phyloP scores from a whole-genome alignment of 2,888 invertebrate species.

The Camponotus fellah region DNA sequence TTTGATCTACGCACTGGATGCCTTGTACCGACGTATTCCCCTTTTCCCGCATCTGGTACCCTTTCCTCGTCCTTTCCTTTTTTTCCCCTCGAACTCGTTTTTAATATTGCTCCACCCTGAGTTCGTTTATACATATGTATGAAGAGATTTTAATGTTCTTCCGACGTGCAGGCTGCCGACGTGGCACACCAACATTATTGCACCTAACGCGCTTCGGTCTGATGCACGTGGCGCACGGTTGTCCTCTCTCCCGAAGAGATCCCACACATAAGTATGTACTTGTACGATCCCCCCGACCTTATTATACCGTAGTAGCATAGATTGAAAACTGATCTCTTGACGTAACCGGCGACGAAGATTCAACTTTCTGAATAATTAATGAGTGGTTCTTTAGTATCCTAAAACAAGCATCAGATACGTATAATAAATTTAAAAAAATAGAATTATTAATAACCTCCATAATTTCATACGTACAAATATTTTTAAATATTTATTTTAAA shows the following conservation, averaged over 20 bases:
- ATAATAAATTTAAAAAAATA: not conserved
- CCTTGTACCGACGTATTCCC: conserved; percentile 37
- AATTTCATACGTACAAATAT: too few species aligned
- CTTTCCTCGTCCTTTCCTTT: not conserved
- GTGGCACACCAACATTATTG: conserved; percentile 71
- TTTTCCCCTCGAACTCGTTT: conserved; percentile 71
- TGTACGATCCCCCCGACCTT: conserved; percentile 43
- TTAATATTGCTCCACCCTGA: conserved; percentile 75
- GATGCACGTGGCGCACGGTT: conserved; percentile 65
- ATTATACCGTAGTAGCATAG: conserved; percentile 43
- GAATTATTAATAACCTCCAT: not conserved
- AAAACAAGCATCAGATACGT: not conserved
- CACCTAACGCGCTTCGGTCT: conserved; percentile 66
- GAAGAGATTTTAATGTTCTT: conserved; percentile 78
- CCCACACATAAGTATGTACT: conserved; percentile 55
- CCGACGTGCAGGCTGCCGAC: conserved; percentile 65
- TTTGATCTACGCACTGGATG: conserved; percentile 56
- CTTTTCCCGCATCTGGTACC: not conserved
- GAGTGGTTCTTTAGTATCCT: not conserved
- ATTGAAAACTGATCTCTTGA: conserved; percentile 51
- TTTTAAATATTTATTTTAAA: too few species aligned
- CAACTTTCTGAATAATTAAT: conserved; percentile 49
- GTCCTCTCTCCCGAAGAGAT: conserved; percentile 53
- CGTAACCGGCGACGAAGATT: conserved; percentile 25
- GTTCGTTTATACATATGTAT: conserved; percentile 78